A percentile compares a stretch with the other conserved stretches of the same genome.
phyloP scores from a whole-genome alignment of 2,797 vertebrate species.

The Sebastes wilsoni region DNA sequence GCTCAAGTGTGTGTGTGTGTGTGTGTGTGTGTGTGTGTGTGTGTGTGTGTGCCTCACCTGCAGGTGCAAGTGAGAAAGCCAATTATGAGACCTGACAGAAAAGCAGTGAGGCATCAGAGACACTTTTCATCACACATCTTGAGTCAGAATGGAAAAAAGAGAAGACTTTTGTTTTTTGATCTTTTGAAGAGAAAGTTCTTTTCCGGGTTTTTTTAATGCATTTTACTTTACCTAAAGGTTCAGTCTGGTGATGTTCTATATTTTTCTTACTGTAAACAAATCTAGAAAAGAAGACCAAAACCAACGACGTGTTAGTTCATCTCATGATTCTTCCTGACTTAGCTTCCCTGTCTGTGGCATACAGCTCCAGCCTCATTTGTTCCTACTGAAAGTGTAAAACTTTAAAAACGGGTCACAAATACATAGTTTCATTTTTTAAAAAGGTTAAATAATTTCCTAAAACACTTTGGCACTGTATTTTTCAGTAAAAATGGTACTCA shows the following conservation, averaged over 20 bases:
- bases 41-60: constrained; percentile 3
- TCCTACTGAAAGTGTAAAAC: neutral
- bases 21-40: neutral
- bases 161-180: neutral
- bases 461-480: too few relatives aligned
- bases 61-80: constrained; percentile 57
- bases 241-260: neutral
- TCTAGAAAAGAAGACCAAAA: neutral
- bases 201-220: neutral
- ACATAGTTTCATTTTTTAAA: neutral
- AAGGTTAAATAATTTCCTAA: neutral
- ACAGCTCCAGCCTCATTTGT: neutral
- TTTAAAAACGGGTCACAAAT: neutral
- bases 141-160: neutral
- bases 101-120: constrained; percentile 12
- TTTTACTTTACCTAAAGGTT: neutral
- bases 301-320: too few relatives aligned
- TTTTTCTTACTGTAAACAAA: neutral
- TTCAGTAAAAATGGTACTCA: neutral
- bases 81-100: constrained; percentile 53
- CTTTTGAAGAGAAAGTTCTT: neutral
- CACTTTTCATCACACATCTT: neutral
- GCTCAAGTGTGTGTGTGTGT: neutral
- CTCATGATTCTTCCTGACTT: too few relatives aligned
- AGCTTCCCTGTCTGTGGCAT: neutral